These are phyloP conservation scores for Endotricha flammealis DNA, from an alignment of 2,888 invertebrate genomes.

Conservation along the genomic window DNA sequence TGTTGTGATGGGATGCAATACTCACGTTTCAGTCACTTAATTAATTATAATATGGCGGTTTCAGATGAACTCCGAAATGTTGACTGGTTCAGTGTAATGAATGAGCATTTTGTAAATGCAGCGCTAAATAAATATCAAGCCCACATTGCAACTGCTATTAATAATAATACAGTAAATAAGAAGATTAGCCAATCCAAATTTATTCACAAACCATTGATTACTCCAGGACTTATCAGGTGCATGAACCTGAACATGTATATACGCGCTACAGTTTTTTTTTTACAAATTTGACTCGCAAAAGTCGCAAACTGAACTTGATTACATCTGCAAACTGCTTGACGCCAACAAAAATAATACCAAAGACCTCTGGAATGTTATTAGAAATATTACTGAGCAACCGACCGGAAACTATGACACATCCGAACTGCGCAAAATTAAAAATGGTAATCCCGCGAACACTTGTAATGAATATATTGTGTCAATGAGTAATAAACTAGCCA, in stretches of 20 bases:
- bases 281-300: background rate
- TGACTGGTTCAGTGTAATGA: background rate
- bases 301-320: slow-evolving; percentile 2
- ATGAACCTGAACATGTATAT: background rate
- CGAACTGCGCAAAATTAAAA: background rate
- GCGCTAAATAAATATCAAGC: background rate
- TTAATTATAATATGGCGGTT: slow-evolving; percentile 5
- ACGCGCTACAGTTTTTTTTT: slow-evolving; percentile 5
- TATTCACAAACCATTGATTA: slow-evolving; percentile 2
- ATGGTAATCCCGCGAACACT: background rate
- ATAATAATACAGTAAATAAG: background rate
- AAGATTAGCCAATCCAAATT: background rate
- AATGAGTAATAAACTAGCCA: slow-evolving; percentile 3
- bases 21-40: background rate
- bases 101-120: background rate
- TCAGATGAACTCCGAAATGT: background rate
- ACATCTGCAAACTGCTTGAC: background rate
- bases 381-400: background rate
- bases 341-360: slow-evolving; percentile 5
- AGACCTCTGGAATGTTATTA: slow-evolving; percentile 6
- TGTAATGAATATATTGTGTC: slow-evolving; percentile 8
- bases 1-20: background rate
- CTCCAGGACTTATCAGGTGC: slow-evolving; percentile 3
- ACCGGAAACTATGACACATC: background rate
- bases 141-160: background rate